These are phyloP conservation scores for Datnioides undecimradiatus DNA, from an alignment of 2,113 vertebrate species.

Conservation along the genomic window DNA sequence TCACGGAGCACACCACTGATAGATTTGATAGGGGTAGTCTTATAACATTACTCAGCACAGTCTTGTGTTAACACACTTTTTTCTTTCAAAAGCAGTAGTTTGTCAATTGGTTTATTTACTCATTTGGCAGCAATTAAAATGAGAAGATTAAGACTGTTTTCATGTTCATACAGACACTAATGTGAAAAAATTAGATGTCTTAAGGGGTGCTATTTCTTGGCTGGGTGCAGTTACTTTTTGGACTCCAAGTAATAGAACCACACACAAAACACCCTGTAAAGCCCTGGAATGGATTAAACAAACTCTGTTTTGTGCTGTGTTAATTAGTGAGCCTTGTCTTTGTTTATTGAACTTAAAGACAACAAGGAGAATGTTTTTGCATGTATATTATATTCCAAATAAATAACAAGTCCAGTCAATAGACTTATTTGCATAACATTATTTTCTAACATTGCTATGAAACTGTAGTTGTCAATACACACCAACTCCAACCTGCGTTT, in stretches of 20 bases:
- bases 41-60: slow-evolving; percentile 14
- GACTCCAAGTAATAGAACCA: neutral
- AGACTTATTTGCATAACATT: no score
- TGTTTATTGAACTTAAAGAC: no score
- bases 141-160: neutral
- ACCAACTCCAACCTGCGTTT: no score
- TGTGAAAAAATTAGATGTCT: neutral
- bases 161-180: neutral
- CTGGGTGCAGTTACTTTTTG: neutral
- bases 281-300: neutral
- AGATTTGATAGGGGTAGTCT: slow-evolving; percentile 15
- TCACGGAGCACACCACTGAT: slow-evolving; percentile 26
- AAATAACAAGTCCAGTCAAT: no score
- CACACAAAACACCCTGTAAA: neutral
- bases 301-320: neutral
- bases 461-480: no score
- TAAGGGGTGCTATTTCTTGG: neutral
- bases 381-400: no score
- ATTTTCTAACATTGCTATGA: no score
- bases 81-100: slow-evolving; percentile 14
- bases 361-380: no score
- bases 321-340: neutral
- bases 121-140: neutral
- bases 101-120: neutral
- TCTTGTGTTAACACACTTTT: neutral